Percentiles rank a stretch among this genome's conserved stretches.
These are phyloP conservation scores for Parambassis ranga DNA, from an alignment of 2,797 vertebrate genomes.

Conservation along the genomic window DNA sequence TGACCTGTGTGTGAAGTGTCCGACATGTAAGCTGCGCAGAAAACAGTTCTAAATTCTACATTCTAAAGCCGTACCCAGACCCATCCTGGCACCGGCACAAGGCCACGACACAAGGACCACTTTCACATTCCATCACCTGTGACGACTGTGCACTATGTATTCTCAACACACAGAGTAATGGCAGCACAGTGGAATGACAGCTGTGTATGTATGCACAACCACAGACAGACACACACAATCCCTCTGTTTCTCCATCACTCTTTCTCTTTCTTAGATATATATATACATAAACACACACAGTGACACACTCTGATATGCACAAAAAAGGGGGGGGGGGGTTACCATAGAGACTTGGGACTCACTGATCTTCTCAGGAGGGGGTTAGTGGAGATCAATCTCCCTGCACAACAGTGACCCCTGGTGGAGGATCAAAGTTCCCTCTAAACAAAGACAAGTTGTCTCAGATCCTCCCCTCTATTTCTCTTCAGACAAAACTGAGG, in stretches of 20 bases:
- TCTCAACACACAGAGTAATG: conserved; percentile 29
- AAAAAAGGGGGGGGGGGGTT: background rate
- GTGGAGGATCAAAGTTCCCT: conserved; percentile 65
- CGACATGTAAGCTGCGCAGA: conserved; percentile 31
- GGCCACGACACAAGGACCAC: conserved; percentile 24
- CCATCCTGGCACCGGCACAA: conserved; percentile 13
- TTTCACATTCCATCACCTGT: conserved; percentile 42
- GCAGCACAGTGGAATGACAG: conserved; percentile 16
- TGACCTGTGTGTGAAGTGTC: no score
- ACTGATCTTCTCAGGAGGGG: conserved; percentile 63
- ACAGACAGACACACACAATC: background rate
- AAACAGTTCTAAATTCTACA: conserved; percentile 38
- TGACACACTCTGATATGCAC: conserved; percentile 30
- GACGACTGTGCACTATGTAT: conserved; percentile 35
- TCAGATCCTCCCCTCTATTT: background rate
- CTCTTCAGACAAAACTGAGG: background rate
- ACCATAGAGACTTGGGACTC: conserved; percentile 51
- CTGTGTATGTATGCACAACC: background rate
- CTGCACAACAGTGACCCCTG: conserved; percentile 80
- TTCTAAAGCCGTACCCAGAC: conserved; percentile 21
- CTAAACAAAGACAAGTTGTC: conserved; percentile 28
- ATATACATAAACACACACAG: background rate
- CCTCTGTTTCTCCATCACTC: background rate
- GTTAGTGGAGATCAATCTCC: conserved; percentile 59
- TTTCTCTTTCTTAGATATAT: background rate